Evolutionary conservation across 2,113 vertebrate genomes (phyloP), one percentile per base, ranked within the genome.

Genomic region (Leucoraja erinaceus): DNA sequence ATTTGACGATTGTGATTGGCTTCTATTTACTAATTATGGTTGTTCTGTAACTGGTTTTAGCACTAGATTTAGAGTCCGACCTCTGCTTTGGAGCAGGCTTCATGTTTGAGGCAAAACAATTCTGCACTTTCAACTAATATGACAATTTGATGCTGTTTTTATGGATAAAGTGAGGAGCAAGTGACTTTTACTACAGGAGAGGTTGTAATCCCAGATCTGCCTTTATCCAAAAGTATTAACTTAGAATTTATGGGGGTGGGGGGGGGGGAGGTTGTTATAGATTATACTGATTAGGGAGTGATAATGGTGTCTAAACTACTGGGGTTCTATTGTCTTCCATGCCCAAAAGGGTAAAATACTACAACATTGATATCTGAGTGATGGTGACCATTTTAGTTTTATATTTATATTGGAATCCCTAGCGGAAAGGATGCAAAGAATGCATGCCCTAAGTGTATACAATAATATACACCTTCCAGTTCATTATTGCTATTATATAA

Each of bases 401-500:
- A 20, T 70, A 47, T 72, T 25, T 70, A 47, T 72, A 25, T 3
- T 9, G 11, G 5, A 90, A 47, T 47, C n/a, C 4, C 3, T 68
- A 31, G 61, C 16, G 28, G n/a, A 68, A 31, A 10, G 66, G 66
- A 47, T 5, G 68, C 3, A 22, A 22, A 72, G 33, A 90, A 33
- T 18, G 10, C 10, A n/a, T 33, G 8, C 22, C 18, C 70, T 22
- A 72, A 20, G 18, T 91, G 33, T 54, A 72, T 54, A 2, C 9
- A 91, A 91, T 14, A 47, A 91, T 72, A 72, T 91, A 91, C 90
- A 74, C 90, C 70, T 83, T 93, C 38, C 47, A 78, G 47, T 47
- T 86, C 28, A 56, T 79, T 94, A 94, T 95, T 95, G 94, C 93
- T 95, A 94, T 95, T 95, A 94, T 94, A 94, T 95, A 95, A 95